Percentiles rank a stretch among this genome's conserved stretches.
These are phyloP conservation scores for Uromys caudimaculatus DNA, from an alignment of 2,797 vertebrate species.

Conservation along the genomic window DNA sequence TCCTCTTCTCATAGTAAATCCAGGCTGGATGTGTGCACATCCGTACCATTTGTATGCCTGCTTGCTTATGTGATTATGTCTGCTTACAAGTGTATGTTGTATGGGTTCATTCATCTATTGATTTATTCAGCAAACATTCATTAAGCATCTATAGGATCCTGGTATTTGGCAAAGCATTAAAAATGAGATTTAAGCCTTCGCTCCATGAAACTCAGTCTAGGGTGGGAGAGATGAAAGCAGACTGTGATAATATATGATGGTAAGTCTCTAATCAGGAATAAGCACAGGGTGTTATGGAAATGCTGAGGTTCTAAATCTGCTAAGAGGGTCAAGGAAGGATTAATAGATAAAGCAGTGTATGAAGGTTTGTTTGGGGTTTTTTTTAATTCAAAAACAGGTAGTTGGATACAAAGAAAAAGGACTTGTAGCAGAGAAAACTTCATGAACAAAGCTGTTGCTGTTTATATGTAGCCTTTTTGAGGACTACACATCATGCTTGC, in stretches of 20 bases:
- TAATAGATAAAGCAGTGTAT: neutral
- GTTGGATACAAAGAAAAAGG: neutral
- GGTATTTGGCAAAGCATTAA: slow-evolving; percentile 27
- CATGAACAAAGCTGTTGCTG: neutral
- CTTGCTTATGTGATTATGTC: slow-evolving; percentile 11
- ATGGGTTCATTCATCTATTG: slow-evolving; percentile 9
- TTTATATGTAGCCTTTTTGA: neutral
- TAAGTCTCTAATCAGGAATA: slow-evolving; percentile 10
- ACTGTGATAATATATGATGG: neutral
- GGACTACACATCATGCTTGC: neutral
- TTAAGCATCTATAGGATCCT: neutral
- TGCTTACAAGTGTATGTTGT: neutral
- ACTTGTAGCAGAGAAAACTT: neutral
- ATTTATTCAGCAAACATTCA: slow-evolving; percentile 47
- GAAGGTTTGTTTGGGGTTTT: neutral
- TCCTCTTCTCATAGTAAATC: neutral
- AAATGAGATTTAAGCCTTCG: slow-evolving; percentile 35
- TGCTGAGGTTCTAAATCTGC: neutral
- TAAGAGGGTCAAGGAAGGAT: neutral
- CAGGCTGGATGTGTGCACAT: no score
- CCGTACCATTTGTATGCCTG: neutral
- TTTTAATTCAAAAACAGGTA: neutral
- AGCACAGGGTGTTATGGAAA: slow-evolving; percentile 12
- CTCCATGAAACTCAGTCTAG: neutral
- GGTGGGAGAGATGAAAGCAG: neutral